Base-by-base conservation (phyloP, 2,113 vertebrate species). In the Protobothrops mucrosquamatus region DNA sequence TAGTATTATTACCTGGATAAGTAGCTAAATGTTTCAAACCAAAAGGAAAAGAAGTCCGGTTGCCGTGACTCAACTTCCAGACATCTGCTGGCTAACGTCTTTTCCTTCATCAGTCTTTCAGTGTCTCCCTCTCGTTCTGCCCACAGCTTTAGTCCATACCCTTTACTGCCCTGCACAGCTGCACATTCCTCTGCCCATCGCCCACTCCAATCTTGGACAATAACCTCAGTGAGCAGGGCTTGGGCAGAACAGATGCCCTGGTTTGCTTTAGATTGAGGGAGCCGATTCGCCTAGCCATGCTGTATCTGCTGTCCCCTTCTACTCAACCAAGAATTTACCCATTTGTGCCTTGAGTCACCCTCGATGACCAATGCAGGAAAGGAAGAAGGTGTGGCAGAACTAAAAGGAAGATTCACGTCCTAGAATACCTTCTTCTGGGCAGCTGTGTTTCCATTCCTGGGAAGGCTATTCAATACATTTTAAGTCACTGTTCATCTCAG, bases 121-220 rank as follows among this genome's bases (percentile, higher is more conserved):
- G 14, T 61, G 20, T 20, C 74, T 43, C 9, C 61, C 46, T 24
- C 29, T 52, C 29, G 15, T 56, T 86, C 74, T 52, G 56, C 92
- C 92, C 74, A 93, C 88, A 93, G 23, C 74, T 43, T 81, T 81
- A 34, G 74, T 18, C 34, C 18, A 43, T 39, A 81, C 6, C 20
- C 34, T 81, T 93, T 85, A 81, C 56, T 14, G n/a, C 92, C 81
- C 15, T 90, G 81, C 56, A 87, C 89, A 93, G 92, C 92, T 90
- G 92, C 89, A 64, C 92, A 93, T 93, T 93, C 92, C 29, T 74
- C 24, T 24, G 52, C 22, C 22, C 87, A 24, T 55, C 15, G 14
- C 56, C 48, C 74, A 43, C 51, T 46, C 55, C 10, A 56, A 87
- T 86, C 23, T 61, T 14, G 2, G 34, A n/a, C 59, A 29, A 81